These are phyloP conservation scores for Pyrocephalus nanus DNA, from an alignment of 2,797 vertebrate genomes.

Conservation along the genomic window DNA sequence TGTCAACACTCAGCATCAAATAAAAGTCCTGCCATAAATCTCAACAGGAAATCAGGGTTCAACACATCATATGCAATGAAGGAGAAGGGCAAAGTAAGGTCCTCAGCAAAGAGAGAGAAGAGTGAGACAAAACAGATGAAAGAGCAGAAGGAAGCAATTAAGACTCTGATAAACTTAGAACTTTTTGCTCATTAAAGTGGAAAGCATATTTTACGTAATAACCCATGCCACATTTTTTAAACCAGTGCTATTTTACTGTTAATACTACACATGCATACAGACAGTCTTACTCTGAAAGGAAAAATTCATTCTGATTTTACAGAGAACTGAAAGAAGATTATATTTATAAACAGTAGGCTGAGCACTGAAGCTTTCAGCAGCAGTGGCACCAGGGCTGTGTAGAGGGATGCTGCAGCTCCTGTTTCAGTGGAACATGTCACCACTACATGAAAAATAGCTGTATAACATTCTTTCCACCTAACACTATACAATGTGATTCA, in stretches of 20 bases:
- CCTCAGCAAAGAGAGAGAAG: background rate
- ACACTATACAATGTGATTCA: background rate
- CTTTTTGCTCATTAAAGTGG: background rate
- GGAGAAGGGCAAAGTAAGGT: background rate
- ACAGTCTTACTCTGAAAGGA: background rate
- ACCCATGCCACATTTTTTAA: background rate
- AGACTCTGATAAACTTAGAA: background rate
- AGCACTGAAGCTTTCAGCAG: background rate
- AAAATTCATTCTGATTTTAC: background rate
- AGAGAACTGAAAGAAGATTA: background rate
- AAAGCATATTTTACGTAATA: background rate
- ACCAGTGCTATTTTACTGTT: background rate
- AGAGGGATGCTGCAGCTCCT: background rate
- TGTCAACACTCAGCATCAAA: background rate
- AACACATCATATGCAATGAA: background rate
- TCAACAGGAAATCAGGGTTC: background rate
- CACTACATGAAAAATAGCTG: background rate
- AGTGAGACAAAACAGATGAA: background rate
- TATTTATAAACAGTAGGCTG: background rate
- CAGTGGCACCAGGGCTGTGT: background rate
- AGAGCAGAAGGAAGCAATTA: constrained; percentile 5
- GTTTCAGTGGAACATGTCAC: background rate
- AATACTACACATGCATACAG: background rate
- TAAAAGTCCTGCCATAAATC: background rate
- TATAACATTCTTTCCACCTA: background rate